Conservation (phyloP, 2,888 invertebrate species). For the Saturnia pavonia region DNA sequence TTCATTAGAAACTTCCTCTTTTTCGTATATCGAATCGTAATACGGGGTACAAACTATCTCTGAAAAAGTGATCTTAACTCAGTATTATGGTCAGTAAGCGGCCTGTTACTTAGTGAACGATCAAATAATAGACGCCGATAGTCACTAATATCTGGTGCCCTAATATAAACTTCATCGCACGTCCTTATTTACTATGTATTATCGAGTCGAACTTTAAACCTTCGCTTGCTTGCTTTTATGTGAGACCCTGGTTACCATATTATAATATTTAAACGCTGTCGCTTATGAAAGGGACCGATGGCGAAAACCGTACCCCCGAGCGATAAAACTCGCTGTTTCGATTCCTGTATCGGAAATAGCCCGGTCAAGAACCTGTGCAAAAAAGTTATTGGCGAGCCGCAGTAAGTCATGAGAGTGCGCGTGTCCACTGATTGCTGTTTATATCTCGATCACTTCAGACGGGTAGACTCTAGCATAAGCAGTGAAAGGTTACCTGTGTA, state of each 20-base stretch:
- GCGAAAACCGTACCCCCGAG: constrained; percentile 35
- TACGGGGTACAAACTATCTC: no score
- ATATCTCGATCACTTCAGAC: neutral
- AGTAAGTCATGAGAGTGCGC: neutral
- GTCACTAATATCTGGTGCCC: neutral
- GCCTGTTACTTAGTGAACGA: no score
- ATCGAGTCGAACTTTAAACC: neutral
- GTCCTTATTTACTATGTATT: neutral
- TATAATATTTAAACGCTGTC: constrained; percentile 1
- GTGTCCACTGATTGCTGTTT: no score
- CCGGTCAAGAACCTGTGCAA: constrained; percentile 61
- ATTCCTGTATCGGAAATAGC: constrained; percentile 67
- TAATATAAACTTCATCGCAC: neutral
- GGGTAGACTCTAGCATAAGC: neutral
- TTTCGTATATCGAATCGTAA: no score
- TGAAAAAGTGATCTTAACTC: no score
- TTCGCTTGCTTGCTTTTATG: neutral
- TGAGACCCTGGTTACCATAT: neutral
- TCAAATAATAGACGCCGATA: neutral
- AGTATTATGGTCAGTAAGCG: no score
- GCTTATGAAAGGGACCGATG: neutral
- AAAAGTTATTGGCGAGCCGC: constrained; percentile 15
- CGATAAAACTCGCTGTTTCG: constrained; percentile 58
- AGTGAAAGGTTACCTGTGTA: neutral
- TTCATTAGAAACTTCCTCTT: no score